A percentile compares a stretch with the other conserved stretches of the same genome.
Conservation (phyloP, 2,888 invertebrate genomes). For the Marronus borbonicus region DNA sequence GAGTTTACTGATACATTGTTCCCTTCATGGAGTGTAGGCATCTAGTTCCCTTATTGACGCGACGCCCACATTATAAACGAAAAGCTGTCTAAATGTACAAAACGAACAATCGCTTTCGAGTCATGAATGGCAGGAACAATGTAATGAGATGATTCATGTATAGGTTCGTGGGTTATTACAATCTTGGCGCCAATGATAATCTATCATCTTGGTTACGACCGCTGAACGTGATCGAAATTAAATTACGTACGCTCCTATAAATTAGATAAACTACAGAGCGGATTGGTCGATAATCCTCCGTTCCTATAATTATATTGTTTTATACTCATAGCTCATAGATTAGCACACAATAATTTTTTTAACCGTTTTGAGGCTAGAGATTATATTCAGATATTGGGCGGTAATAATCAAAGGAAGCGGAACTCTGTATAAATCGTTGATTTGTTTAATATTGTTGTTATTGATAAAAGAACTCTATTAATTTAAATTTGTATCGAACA, state of each 20-base stretch:
- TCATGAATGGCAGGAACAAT: slow-evolving; percentile 13
- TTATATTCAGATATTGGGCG: no score
- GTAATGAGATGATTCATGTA: slow-evolving; percentile 25
- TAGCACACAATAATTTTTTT: background rate
- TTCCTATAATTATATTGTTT: background rate
- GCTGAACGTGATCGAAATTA: slow-evolving; percentile 30
- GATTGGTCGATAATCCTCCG: background rate
- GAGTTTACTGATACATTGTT: no score
- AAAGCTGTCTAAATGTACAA: background rate
- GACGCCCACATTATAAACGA: background rate
- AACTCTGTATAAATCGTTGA: no score
- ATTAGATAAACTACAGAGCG: slow-evolving; percentile 21
- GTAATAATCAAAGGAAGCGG: no score
- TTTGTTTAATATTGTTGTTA: no score
- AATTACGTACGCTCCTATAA: slow-evolving; percentile 8
- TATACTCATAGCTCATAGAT: background rate
- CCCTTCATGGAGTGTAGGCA: background rate
- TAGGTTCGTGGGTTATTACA: slow-evolving; percentile 32
- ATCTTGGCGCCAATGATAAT: slow-evolving; percentile 36
- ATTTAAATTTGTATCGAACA: no score
- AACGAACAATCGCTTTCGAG: background rate
- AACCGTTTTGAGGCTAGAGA: no score
- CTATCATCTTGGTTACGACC: slow-evolving; percentile 18
- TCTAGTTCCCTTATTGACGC: background rate
- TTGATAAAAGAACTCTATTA: no score